Conservation (phyloP, 2,113 vertebrate genomes). For the Scalopus aquaticus region DNA sequence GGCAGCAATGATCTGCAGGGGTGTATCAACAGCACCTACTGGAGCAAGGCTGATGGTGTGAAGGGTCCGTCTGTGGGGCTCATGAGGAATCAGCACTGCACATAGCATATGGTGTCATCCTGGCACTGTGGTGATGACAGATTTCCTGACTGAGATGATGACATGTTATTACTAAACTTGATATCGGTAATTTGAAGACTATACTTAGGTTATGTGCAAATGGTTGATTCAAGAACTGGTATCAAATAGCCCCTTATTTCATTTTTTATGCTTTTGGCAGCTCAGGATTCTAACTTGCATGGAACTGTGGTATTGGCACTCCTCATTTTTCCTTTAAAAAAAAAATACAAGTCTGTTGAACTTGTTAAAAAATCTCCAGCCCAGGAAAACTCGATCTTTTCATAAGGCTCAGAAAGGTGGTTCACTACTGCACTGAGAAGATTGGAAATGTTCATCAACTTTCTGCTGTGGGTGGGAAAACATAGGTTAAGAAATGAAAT, state of each 20-base stretch:
- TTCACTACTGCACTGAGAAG: not conserved
- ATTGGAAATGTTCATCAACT: not conserved
- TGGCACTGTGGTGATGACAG: not conserved
- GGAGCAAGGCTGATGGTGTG: no score
- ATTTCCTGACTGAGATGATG: not conserved
- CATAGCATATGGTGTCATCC: no score
- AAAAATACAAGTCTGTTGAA: not conserved
- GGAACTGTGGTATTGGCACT: not conserved
- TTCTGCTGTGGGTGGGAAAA: not conserved
- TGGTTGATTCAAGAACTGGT: not conserved
- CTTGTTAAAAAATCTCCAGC: not conserved
- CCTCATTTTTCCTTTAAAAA: not conserved
- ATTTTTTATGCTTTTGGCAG: not conserved
- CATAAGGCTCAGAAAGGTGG: not conserved
- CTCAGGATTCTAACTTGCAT: not conserved
- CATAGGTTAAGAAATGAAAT: not conserved
- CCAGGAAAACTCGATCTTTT: not conserved
- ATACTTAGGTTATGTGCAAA: not conserved
- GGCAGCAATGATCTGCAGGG: not conserved
- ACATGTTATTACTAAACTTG: not conserved
- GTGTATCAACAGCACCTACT: not conserved
- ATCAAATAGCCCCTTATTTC: not conserved
- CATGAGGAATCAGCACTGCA: not conserved
- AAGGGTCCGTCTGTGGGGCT: not conserved
- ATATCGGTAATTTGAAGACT: not conserved